Conservation (phyloP, 2,888 invertebrate species). For the Exocentrus adspersus region DNA sequence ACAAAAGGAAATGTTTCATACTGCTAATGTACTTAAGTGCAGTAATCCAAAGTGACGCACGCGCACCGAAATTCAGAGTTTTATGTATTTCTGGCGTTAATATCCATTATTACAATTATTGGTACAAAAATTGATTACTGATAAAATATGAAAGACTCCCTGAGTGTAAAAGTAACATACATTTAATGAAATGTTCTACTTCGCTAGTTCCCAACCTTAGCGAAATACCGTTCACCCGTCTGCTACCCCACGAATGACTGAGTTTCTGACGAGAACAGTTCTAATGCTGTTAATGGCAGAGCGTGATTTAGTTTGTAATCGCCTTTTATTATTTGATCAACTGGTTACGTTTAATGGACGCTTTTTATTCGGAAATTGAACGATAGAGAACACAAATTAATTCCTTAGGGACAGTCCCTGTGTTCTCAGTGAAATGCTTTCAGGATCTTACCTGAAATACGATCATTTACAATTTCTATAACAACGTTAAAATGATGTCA, state of each 20-base stretch:
- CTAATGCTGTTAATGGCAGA: conserved; percentile 43
- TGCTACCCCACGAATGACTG: conserved; percentile 42
- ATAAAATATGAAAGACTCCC: background rate
- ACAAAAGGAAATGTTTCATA: no score
- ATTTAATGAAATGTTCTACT: conserved; percentile 36
- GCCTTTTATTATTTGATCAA: conserved; percentile 37
- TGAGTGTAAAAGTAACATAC: conserved; percentile 20
- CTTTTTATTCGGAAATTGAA: conserved; percentile 5
- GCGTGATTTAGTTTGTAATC: conserved; percentile 34
- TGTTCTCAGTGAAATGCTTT: background rate
- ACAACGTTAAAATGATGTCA: no score
- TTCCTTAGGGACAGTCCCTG: conserved; percentile 1
- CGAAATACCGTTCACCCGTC: conserved; percentile 36
- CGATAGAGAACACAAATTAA: conserved; percentile 4
- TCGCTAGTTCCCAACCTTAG: conserved; percentile 29
- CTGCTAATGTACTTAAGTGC: no score
- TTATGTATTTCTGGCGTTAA: no score
- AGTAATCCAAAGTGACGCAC: no score
- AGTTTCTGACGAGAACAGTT: conserved; percentile 43
- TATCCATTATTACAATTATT: no score
- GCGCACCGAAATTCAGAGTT: no score
- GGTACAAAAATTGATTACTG: conserved; percentile 1
- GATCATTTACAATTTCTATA: no score
- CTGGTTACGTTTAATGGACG: conserved; percentile 21
- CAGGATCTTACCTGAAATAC: background rate